Conservation (phyloP, 1,140 invertebrate genomes). For the Dufourea novaeangliae region DNA sequence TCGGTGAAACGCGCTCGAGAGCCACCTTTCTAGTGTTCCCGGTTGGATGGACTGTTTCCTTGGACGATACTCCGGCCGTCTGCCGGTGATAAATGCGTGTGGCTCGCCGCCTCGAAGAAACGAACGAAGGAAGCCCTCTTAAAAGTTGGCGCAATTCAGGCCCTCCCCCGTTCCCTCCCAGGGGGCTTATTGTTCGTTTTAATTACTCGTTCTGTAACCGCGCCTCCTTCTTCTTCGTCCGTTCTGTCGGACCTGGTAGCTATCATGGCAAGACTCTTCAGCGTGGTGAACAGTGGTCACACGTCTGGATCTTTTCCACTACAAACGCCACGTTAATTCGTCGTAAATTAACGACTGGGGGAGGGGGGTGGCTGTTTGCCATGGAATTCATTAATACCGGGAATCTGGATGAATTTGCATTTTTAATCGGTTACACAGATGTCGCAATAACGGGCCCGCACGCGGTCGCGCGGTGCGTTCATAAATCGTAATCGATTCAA, state of each 20-base stretch:
- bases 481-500: conserved; percentile 31
- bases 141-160: conserved; percentile 50
- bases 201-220: conserved; percentile 42
- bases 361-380: too few relatives aligned
- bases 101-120: conserved; percentile 20
- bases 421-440: conserved; percentile 39
- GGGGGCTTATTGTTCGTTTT: conserved; percentile 61
- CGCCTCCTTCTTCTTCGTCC: background rate
- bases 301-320: too few relatives aligned
- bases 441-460: background rate
- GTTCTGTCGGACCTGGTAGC: too few relatives aligned
- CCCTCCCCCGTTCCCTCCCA: too few relatives aligned
- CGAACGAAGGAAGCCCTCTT: conserved; percentile 48
- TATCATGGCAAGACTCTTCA: too few relatives aligned
- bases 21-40: background rate
- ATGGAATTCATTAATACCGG: conserved; percentile 1
- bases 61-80: conserved; percentile 24
- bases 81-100: conserved; percentile 44
- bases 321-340: background rate
- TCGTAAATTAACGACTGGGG: background rate
- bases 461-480: background rate
- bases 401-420: background rate
- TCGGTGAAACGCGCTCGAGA: background rate
- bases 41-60: conserved; percentile 30
- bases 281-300: too few relatives aligned